These are phyloP conservation scores for Melanchra persicariae DNA, from an alignment of 2,888 invertebrate species.

Conservation along the genomic window DNA sequence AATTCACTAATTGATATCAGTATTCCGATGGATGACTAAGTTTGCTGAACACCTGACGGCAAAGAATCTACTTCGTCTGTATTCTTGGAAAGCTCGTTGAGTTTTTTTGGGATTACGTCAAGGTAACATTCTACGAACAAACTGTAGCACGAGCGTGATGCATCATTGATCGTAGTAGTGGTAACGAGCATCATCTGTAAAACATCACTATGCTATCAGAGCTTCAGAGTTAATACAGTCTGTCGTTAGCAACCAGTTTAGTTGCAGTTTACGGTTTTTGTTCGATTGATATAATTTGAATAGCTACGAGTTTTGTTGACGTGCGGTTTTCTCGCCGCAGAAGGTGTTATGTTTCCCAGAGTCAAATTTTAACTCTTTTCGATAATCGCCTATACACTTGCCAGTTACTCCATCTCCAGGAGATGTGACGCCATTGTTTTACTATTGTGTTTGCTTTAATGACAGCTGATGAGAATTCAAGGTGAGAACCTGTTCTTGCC, in stretches of 20 bases:
- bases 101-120: not conserved
- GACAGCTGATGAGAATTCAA: too few species aligned
- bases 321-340: not conserved
- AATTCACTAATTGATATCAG: slow-evolving; percentile 21
- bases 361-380: not conserved
- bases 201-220: too few species aligned
- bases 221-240: too few species aligned
- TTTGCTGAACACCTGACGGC: not conserved
- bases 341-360: not conserved
- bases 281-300: too few species aligned
- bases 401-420: too few species aligned
- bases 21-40: slow-evolving; percentile 19
- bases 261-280: too few species aligned
- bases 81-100: not conserved
- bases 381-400: not conserved
- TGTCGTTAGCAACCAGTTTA: too few species aligned
- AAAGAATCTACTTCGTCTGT: not conserved
- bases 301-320: not conserved
- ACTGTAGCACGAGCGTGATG: not conserved
- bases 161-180: too few species aligned
- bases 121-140: not conserved
- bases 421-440: too few species aligned
- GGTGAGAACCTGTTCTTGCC: not conserved
- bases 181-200: too few species aligned
- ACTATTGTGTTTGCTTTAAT: too few species aligned